Conservation (phyloP, 2,888 invertebrate genomes). For the Perizoma flavofasciatum region DNA sequence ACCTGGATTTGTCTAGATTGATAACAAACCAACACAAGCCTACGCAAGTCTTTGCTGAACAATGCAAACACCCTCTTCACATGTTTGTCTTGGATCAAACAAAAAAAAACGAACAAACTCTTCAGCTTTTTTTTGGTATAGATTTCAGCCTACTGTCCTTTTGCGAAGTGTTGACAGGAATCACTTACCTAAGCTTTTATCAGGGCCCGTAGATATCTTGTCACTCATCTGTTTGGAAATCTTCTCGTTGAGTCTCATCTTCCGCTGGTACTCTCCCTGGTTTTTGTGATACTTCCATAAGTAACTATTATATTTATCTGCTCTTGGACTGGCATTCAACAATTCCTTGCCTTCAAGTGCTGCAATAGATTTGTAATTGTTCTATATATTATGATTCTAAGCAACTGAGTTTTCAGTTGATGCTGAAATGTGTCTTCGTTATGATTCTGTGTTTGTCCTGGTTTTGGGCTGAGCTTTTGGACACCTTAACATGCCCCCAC, state of each 20-base stretch:
- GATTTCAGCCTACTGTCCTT: too few species aligned
- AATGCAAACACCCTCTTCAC: too few species aligned
- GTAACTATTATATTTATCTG: slow-evolving; percentile 57
- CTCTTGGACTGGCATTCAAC: slow-evolving; percentile 58
- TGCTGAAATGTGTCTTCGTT: slow-evolving; percentile 60
- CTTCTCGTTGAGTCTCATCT: slow-evolving; percentile 65
- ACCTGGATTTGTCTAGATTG: too few species aligned
- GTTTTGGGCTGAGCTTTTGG: not conserved
- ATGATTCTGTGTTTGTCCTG: slow-evolving; percentile 57
- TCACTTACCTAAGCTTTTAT: slow-evolving; percentile 58
- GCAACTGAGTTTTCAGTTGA: slow-evolving; percentile 60
- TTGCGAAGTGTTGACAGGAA: not conserved
- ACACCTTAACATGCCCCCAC: too few species aligned
- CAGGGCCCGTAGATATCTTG: slow-evolving; percentile 53
- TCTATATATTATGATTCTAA: slow-evolving; percentile 67
- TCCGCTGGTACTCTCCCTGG: slow-evolving; percentile 55
- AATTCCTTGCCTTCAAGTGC: slow-evolving; percentile 70
- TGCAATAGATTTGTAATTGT: slow-evolving; percentile 76
- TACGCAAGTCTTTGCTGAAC: too few species aligned
- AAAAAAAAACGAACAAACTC: too few species aligned
- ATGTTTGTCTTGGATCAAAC: too few species aligned
- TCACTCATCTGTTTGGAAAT: slow-evolving; percentile 61
- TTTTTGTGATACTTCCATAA: slow-evolving; percentile 64
- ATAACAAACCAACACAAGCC: too few species aligned
- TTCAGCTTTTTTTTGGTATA: too few species aligned